A percentile compares a stretch with the other conserved stretches of the same genome.
These are phyloP conservation scores for Chorisops tibialis DNA, from an alignment of 2,888 invertebrate species.

Conservation along the genomic window DNA sequence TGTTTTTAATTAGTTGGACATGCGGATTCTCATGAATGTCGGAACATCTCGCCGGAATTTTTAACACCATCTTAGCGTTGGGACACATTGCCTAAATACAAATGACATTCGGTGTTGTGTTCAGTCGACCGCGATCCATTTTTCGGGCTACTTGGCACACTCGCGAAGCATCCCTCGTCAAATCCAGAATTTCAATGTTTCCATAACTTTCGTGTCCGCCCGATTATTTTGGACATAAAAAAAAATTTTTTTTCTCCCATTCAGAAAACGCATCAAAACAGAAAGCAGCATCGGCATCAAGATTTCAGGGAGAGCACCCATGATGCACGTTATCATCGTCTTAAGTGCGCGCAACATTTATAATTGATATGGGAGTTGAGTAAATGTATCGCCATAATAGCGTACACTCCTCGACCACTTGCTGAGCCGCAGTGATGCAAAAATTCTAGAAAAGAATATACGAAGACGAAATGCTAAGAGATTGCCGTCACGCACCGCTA, in stretches of 20 bases:
- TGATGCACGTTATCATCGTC: conserved; percentile 25
- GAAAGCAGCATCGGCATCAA: neutral
- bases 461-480: neutral
- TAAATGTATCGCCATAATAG: neutral
- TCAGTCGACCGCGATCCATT: no score
- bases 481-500: conserved; percentile 27
- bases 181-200: no score
- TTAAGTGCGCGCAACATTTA: conserved; percentile 7
- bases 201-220: neutral
- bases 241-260: no score
- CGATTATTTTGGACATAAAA: no score
- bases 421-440: no score
- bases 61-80: conserved; percentile 8
- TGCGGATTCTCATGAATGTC: no score
- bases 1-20: no score
- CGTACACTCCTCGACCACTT: neutral
- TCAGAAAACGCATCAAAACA: no score
- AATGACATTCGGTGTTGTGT: no score
- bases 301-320: conserved; percentile 4
- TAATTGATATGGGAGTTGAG: conserved; percentile 25
- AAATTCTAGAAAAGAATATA: no score
- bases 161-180: no score
- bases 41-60: neutral
- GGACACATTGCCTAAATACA: conserved; percentile 7
- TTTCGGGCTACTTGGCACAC: no score